Conservation (phyloP, 2,888 invertebrate species). For the Rhagophthalmus giganteus region DNA sequence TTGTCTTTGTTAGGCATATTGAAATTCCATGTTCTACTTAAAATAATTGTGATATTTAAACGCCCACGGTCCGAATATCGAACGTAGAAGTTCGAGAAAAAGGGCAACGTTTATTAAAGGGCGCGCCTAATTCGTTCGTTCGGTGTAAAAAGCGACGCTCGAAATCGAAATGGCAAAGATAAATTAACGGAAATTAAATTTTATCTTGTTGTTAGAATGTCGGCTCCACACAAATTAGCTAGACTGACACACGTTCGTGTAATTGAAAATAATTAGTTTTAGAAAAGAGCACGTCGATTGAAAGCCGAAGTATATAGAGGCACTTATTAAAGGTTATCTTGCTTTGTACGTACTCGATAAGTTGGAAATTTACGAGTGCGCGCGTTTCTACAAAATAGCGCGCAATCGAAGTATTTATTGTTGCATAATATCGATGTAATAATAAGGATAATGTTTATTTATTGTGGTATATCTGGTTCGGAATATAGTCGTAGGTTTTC, state of each 20-base stretch:
- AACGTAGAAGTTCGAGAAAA: too few relatives aligned
- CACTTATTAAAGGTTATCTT: conserved; percentile 15
- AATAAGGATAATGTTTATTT: conserved; percentile 25
- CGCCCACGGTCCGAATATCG: too few relatives aligned
- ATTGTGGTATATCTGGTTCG: conserved; percentile 12
- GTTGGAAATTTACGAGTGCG: conserved; percentile 14
- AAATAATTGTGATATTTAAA: too few relatives aligned
- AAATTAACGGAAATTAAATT: too few relatives aligned
- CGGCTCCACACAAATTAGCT: too few relatives aligned
- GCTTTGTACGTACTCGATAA: conserved; percentile 8
- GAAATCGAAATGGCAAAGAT: too few relatives aligned
- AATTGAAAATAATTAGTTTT: conserved; percentile 11
- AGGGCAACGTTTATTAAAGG: too few relatives aligned
- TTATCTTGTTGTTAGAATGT: too few relatives aligned
- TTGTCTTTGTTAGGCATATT: too few relatives aligned
- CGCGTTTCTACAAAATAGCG: conserved; percentile 15
- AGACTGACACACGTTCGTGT: conserved; percentile 1
- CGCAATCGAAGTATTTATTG: conserved; percentile 10
- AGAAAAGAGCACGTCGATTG: conserved; percentile 11
- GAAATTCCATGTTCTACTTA: too few relatives aligned
- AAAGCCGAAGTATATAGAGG: background rate
- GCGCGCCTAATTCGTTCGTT: too few relatives aligned
- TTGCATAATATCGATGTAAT: conserved; percentile 21
- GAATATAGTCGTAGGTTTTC: conserved; percentile 19
- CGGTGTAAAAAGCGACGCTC: too few relatives aligned